A percentile compares a stretch with the other conserved stretches of the same genome.
Conservation (phyloP, 1,140 invertebrate species). For the Choristoneura fumiferana region DNA sequence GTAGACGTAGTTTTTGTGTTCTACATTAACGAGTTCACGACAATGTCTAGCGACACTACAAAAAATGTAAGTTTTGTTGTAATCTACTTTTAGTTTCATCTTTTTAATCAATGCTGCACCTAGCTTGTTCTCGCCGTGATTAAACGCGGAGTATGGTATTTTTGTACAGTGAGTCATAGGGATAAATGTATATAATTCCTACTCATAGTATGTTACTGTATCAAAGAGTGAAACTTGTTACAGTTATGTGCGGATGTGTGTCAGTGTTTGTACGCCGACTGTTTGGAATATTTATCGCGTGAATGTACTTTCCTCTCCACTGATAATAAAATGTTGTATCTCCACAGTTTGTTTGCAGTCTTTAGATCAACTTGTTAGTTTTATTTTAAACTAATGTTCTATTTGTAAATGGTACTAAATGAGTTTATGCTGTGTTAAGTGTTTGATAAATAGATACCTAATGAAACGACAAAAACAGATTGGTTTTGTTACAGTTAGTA, state of each 20-base stretch:
- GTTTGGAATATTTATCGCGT: conserved; percentile 41
- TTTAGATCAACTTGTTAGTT: too few species aligned
- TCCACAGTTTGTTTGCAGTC: too few species aligned
- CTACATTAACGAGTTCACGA: not conserved
- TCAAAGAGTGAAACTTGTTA: conserved; percentile 32
- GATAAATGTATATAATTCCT: conserved; percentile 1
- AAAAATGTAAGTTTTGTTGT: conserved; percentile 16
- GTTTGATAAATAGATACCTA: too few species aligned
- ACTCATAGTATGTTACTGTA: not conserved
- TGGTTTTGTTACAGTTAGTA: not conserved
- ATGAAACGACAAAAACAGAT: not conserved
- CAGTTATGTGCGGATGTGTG: conserved; percentile 58
- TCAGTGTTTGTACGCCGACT: conserved; percentile 48
- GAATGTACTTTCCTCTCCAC: conserved; percentile 22
- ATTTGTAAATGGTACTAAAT: not conserved
- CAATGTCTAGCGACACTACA: conserved; percentile 8
- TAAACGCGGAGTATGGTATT: not conserved
- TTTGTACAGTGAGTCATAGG: not conserved
- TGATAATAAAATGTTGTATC: not conserved
- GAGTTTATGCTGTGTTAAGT: not conserved
- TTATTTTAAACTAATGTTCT: too few species aligned
- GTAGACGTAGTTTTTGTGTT: too few species aligned
- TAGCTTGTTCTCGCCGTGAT: not conserved
- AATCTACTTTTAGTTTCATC: not conserved
- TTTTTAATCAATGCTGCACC: not conserved